Evolutionary conservation across 2,113 vertebrate species (phyloP), one percentile per base, ranked within the genome.

Genomic region (Synodontis membranacea): DNA sequence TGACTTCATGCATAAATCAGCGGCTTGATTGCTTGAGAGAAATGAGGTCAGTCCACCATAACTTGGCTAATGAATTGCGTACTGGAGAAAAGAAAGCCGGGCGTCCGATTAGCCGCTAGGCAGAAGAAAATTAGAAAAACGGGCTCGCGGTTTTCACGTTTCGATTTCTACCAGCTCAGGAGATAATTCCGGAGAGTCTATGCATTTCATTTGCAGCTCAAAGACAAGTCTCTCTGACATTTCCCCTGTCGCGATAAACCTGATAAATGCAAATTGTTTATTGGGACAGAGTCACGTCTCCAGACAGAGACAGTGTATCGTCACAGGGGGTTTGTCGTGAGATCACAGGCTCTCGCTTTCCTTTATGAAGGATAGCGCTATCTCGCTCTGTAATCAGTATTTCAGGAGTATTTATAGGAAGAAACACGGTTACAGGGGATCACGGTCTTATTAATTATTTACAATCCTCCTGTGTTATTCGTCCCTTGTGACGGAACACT

Each of bases 1-100:
- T 80, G 72, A 62, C 85, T 85, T 84, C 60, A 62, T 70, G 86
- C 88, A 52, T 89, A 90, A 87, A 91, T 93, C 92, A 92, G 82
- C 90, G 81, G 52, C 90, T 64, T 86, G 90, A 91, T 86, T 88
- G 86, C 85, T 85, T 8, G 64, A 81, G 84, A 87, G 64, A 75
- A 42, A 50, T 89, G 84, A 78, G 68, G 79, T 82, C 37, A 52
- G 82, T 82, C 78, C 85, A 39, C n/a, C 81, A 37, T 70, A 74
- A 68, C 84, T 19, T 44, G 60, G 28, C 80, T 86, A 89, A 88
- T 89, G 87, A 90, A 91, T 90, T 86, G 66, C 87, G 74, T 54
- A 86, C 64, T 34, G 84, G 84, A 76, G 88, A 89, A 78, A 39
- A 80, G 81, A 86, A 86, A 83, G 86, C 76, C 48, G 68, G 50